These are phyloP conservation scores for Dicerorhinus sumatrensis DNA, from an alignment of 2,113 vertebrate species.

Conservation along the genomic window DNA sequence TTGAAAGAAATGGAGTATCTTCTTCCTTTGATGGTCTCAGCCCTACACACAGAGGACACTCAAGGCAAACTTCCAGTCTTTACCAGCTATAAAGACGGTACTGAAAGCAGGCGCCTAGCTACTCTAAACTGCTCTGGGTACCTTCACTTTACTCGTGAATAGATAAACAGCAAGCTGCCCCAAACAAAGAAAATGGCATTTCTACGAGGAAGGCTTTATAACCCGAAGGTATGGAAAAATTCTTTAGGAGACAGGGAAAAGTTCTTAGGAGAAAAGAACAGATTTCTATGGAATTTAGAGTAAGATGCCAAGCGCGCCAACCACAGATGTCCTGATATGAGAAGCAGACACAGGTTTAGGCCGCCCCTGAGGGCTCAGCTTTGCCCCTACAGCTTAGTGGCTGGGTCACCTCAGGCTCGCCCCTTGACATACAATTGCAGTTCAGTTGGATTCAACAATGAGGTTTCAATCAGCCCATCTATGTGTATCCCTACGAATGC, in stretches of 20 bases:
- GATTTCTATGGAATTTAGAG: fast-evolving
- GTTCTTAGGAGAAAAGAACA: neutral
- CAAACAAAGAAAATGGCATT: too few relatives aligned
- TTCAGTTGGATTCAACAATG: fast-evolving
- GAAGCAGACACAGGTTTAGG: neutral
- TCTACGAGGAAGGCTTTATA: neutral
- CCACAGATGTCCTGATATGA: fast-evolving
- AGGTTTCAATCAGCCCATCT: fast-evolving
- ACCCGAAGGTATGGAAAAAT: neutral
- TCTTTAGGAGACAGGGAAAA: neutral
- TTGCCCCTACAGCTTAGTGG: fast-evolving
- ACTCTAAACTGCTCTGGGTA: neutral
- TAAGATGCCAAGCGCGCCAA: fast-evolving
- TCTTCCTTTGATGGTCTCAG: fast-evolving
- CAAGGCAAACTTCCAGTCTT: fast-evolving
- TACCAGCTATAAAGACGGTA: neutral
- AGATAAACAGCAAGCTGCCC: neutral
- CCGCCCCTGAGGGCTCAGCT: neutral
- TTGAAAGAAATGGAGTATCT: fast-evolving
- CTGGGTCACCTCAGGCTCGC: neutral
- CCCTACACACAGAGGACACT: fast-evolving
- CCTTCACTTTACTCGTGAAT: fast-evolving
- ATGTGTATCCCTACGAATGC: fast-evolving
- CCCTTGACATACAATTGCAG: fast-evolving
- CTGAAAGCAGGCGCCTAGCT: too few relatives aligned